Conservation (phyloP, 2,888 invertebrate genomes). For the Reticulitermes lucifugus region DNA sequence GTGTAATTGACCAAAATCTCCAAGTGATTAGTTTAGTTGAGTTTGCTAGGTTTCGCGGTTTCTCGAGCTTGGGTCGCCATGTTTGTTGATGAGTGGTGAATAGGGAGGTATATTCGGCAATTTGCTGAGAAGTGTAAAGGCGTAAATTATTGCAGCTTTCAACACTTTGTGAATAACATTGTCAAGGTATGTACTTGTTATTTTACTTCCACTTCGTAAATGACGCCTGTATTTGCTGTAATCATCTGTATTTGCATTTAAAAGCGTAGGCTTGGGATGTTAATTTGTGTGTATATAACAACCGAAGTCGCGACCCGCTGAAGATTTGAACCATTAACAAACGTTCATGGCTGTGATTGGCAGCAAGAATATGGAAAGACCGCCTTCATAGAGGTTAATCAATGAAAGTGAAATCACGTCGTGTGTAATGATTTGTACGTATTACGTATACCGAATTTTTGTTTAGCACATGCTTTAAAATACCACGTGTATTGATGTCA, state of each 20-base stretch:
- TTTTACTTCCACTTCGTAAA: background rate
- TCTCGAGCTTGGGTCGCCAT: slow-evolving; percentile 45
- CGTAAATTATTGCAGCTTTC: background rate
- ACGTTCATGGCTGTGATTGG: slow-evolving; percentile 20
- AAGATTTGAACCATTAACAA: slow-evolving; percentile 32
- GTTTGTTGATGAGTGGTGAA: slow-evolving; percentile 38
- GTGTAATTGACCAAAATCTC: background rate
- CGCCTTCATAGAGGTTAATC: slow-evolving; percentile 11
- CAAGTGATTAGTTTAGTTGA: background rate
- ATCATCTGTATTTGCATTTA: background rate
- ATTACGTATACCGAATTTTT: background rate
- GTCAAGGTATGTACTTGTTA: slow-evolving; percentile 8
- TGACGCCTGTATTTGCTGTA: background rate
- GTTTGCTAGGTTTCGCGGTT: slow-evolving; percentile 41
- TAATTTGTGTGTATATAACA: background rate
- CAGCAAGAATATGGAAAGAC: background rate
- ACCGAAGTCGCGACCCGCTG: background rate
- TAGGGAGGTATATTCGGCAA: background rate
- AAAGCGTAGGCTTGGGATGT: background rate
- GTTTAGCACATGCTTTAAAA: background rate
- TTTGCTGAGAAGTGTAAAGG: background rate
- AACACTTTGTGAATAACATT: background rate
- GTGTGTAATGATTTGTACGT: background rate
- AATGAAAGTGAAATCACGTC: slow-evolving; percentile 15
- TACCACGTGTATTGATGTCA: slow-evolving; percentile 7